These are phyloP conservation scores for Pelochelys cantorii DNA, from an alignment of 2,797 vertebrate species.

Conservation along the genomic window DNA sequence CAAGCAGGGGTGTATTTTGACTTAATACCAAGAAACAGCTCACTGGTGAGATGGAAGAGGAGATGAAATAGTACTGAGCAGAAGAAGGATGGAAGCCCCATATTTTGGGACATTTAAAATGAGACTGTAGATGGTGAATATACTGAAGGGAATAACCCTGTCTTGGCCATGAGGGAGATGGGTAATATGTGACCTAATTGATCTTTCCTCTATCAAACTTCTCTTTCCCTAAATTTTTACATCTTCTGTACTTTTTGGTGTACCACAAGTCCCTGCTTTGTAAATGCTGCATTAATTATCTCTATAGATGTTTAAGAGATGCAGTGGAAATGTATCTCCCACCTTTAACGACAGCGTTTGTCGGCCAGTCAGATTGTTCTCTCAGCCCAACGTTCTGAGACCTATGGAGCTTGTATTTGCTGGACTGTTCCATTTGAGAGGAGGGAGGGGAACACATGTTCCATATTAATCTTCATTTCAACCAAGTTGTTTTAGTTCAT, in stretches of 20 bases:
- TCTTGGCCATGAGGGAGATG: neutral
- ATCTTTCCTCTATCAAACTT: constrained; percentile 17
- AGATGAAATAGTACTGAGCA: neutral
- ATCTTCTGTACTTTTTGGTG: constrained; percentile 34
- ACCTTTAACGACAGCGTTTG: constrained; percentile 41
- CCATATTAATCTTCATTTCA: constrained; percentile 86
- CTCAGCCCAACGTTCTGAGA: constrained; percentile 35
- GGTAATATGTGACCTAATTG: constrained; percentile 12
- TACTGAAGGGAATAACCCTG: neutral
- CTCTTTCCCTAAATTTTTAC: neutral
- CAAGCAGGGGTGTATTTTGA: neutral
- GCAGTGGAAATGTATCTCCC: constrained; percentile 56
- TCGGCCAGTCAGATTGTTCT: constrained; percentile 31
- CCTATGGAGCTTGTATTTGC: constrained; percentile 48
- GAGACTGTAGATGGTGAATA: neutral
- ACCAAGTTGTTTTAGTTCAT: constrained; percentile 85
- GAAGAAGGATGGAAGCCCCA: neutral
- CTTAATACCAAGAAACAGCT: neutral
- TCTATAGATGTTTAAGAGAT: constrained; percentile 48
- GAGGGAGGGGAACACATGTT: constrained; percentile 80
- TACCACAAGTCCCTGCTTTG: constrained; percentile 41
- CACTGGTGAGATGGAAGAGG: neutral
- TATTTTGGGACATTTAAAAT: neutral
- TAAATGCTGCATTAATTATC: constrained; percentile 63
- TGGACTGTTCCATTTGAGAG: constrained; percentile 59